Conservation (phyloP, 2,888 invertebrate genomes). For the Syrphus vitripennis region DNA sequence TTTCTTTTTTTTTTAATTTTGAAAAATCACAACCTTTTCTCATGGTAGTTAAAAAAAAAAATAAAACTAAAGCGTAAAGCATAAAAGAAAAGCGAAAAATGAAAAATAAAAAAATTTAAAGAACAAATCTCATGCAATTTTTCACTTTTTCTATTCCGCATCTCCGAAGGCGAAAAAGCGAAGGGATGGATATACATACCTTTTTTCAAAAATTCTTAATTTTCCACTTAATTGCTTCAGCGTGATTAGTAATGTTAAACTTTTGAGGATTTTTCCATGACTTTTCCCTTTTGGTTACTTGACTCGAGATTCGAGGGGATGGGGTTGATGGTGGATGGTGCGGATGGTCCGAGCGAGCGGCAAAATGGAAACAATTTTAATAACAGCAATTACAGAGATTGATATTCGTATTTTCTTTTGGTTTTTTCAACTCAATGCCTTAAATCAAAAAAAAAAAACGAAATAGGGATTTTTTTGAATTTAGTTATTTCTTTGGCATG, state of each 20-base stretch:
- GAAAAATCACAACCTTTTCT: conserved; percentile 71
- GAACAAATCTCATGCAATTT: conserved; percentile 70
- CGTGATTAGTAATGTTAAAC: conserved; percentile 72
- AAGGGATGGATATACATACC: conserved; percentile 50
- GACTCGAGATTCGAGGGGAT: neutral
- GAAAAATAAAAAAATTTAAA: conserved; percentile 24
- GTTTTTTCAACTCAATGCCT: neutral
- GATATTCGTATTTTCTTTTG: conserved; percentile 48
- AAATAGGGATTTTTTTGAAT: neutral
- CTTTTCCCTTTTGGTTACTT: conserved; percentile 49
- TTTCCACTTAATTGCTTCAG: conserved; percentile 72
- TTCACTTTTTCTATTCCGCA: conserved; percentile 61
- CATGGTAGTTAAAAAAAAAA: conserved; percentile 22
- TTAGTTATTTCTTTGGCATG: neutral
- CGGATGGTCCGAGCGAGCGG: conserved; percentile 13
- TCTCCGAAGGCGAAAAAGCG: conserved; percentile 31
- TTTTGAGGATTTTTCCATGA: conserved; percentile 66
- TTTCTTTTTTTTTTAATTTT: conserved; percentile 36
- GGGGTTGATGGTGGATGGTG: conserved; percentile 1
- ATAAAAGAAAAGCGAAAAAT: conserved; percentile 16
- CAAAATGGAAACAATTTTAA: conserved; percentile 65
- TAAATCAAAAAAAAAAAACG: neutral
- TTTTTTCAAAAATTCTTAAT: conserved; percentile 71
- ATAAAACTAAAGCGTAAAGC: conserved; percentile 6
- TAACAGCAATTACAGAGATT: conserved; percentile 69